These are phyloP conservation scores for Babyrousa celebensis DNA, from an alignment of 2,797 vertebrate genomes.

Conservation along the genomic window DNA sequence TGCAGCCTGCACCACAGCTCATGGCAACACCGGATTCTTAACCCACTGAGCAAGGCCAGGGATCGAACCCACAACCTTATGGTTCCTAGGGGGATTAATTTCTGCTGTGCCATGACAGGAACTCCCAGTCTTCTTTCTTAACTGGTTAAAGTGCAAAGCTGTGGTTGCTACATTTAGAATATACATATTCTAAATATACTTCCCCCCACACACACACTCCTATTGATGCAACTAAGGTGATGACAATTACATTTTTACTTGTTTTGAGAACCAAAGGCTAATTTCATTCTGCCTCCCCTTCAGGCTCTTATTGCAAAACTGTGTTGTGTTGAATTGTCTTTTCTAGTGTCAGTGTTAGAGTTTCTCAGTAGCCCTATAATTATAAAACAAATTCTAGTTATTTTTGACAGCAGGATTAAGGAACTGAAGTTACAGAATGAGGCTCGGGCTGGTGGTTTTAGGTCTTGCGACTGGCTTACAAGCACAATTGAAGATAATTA, in stretches of 20 bases:
- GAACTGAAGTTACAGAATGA: neutral
- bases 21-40: no score
- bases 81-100: no score
- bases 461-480: neutral
- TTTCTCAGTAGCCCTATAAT: neutral
- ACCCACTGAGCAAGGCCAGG: no score
- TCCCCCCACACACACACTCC: neutral
- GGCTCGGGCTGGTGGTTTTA: neutral
- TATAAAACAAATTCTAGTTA: neutral
- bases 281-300: neutral
- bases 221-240: conserved; percentile 1
- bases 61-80: no score
- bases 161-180: neutral
- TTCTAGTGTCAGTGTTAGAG: neutral
- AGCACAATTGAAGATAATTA: neutral
- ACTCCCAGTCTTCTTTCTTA: conserved; percentile 45
- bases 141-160: neutral
- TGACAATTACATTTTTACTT: neutral
- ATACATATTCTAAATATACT: neutral
- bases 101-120: no score
- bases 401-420: neutral
- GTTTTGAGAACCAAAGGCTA: neutral
- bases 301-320: conserved; percentile 20
- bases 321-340: neutral
- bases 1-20: no score